Evolutionary conservation across 2,888 invertebrate species (phyloP), one percentile per base, ranked within the genome.

Genomic region (Psylliodes chrysocephalus): DNA sequence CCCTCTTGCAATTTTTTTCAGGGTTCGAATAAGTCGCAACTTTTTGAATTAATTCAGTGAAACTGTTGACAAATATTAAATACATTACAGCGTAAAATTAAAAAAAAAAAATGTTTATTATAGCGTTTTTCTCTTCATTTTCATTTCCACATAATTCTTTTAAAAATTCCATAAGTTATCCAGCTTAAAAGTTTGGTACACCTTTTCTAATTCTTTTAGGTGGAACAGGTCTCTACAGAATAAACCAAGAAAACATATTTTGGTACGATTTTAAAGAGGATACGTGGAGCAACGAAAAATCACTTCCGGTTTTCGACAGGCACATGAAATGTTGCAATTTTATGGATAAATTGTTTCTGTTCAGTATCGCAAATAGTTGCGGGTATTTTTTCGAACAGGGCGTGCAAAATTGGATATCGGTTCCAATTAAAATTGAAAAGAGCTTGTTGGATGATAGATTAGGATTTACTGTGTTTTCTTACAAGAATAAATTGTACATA

Each of bases 161-260:
- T 22, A 22, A 22, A 22, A 22, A 22, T 22, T 22, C n/a, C n/a
- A n/a, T n/a, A n/a, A n/a, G n/a, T n/a, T n/a, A n/a, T n/a, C n/a
- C n/a, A n/a, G n/a, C n/a, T n/a, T n/a, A n/a, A n/a, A n/a, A n/a
- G n/a, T n/a, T n/a, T n/a, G n/a, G n/a, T n/a, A n/a, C n/a, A n/a
- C n/a, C n/a, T n/a, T n/a, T n/a, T n/a, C n/a, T n/a, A n/a, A n/a
- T 54, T 19, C 38, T 62, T 54, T 4, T 47, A 64, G 64, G 64
- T 12, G 80, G 81, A 3, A 79, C 77, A 8, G 80, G 79, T 10
- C 69, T 67, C 19, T 79, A 73, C 64, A 69, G 82, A 65, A 70
- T 81, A n/a, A 68, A 75, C 14, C 77, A 79, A 67, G 75, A 79
- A 33, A 79, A 79, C 61, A 74, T 81, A 72, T 73, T 78, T 60